Evolutionary conservation across 1,140 invertebrate species (phyloP).

Genomic region (Phenacoccus solenopsis): DNA sequence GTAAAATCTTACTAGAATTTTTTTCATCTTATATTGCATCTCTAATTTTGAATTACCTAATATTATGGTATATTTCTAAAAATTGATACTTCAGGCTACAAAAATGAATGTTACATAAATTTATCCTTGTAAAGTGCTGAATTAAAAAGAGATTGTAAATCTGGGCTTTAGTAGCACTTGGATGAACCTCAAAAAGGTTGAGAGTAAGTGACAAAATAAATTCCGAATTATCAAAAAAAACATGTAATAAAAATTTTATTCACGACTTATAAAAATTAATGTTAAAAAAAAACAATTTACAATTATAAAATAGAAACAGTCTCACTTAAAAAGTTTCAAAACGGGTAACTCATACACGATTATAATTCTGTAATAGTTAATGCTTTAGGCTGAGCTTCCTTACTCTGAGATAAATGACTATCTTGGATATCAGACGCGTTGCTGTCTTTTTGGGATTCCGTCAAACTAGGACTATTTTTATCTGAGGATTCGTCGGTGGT

Average conservation of each 20-base stretch:
- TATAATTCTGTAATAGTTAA: background rate
- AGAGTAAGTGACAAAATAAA: too few species aligned
- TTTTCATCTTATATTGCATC: too few species aligned
- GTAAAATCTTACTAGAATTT: too few species aligned
- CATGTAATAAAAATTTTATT: background rate
- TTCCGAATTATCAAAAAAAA: background rate
- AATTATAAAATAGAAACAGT: background rate
- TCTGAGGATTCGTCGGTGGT: background rate
- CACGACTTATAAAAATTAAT: background rate
- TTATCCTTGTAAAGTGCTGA: too few species aligned
- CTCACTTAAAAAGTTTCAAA: background rate
- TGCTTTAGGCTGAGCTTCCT: background rate
- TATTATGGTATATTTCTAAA: too few species aligned
- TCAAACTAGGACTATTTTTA: background rate
- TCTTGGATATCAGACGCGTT: background rate
- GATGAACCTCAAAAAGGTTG: too few species aligned
- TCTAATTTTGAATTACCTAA: too few species aligned
- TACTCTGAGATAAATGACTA: background rate
- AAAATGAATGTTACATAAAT: too few species aligned
- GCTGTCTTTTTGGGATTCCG: background rate
- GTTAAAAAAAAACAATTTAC: background rate
- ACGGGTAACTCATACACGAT: slow-evolving; percentile 1
- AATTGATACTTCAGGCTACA: too few species aligned
- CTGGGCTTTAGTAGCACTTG: too few species aligned
- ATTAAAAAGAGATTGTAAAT: too few species aligned